These are phyloP conservation scores for Stichopus horrens DNA, from an alignment of 53 echinoderm and acorn worm genomes.

Conservation along the genomic window DNA sequence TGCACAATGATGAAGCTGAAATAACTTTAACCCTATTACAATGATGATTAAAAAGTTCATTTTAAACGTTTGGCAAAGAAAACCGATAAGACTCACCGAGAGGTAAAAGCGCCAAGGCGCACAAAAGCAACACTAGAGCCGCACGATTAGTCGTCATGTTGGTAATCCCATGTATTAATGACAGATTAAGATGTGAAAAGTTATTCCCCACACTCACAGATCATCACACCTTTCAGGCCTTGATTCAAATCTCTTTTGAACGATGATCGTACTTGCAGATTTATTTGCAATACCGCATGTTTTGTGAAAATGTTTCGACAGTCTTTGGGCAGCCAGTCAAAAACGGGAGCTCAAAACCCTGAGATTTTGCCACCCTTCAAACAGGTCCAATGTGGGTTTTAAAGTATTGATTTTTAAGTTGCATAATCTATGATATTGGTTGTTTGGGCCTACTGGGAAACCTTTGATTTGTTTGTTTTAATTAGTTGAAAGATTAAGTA, in stretches of 20 bases:
- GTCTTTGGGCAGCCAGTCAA: too few relatives aligned
- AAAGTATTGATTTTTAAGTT: too few relatives aligned
- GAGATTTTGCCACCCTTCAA: constrained; percentile 27
- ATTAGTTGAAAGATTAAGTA: neutral
- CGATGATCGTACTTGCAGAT: too few relatives aligned
- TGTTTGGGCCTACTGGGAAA: neutral
- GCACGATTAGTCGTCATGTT: neutral
- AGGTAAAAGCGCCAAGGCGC: neutral
- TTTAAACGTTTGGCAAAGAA: neutral
- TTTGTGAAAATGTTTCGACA: too few relatives aligned
- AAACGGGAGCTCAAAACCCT: constrained; percentile 27
- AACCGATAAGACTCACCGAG: neutral
- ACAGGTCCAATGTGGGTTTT: neutral
- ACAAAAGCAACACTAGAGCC: neutral
- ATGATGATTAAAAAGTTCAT: neutral
- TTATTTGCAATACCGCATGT: too few relatives aligned
- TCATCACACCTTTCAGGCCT: too few relatives aligned
- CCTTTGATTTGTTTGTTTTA: neutral
- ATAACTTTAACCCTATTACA: too few relatives aligned
- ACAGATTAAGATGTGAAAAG: too few relatives aligned
- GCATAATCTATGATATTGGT: too few relatives aligned
- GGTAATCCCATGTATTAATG: neutral
- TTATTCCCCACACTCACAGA: too few relatives aligned
- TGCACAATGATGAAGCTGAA: too few relatives aligned
- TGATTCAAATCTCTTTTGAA: too few relatives aligned